A percentile compares a stretch with the other conserved stretches of the same genome.
Conservation (phyloP, 2,888 invertebrate species). For the Seladonia tumulorum region DNA sequence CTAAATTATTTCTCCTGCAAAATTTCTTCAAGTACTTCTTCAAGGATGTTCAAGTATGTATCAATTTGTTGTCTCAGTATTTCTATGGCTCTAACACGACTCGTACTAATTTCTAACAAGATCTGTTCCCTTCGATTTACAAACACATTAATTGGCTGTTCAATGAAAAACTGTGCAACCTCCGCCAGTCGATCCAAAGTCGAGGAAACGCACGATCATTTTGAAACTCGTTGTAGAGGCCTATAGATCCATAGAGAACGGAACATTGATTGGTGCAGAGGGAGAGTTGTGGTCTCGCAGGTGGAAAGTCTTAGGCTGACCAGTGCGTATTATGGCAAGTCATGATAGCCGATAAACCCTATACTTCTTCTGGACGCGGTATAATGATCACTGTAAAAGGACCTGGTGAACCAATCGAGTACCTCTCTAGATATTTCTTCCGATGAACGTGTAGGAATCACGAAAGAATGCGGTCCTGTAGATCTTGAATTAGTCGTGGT, state of each 20-base stretch:
- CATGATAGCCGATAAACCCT: constrained; percentile 69
- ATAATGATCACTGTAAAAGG: constrained; percentile 61
- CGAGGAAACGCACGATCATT: neutral
- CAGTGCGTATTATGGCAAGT: constrained; percentile 62
- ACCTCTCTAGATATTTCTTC: constrained; percentile 36
- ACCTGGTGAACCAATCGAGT: constrained; percentile 36
- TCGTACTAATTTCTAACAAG: neutral
- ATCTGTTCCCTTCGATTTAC: neutral
- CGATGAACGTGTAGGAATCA: constrained; percentile 17
- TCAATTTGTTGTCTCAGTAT: neutral
- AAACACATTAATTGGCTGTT: neutral
- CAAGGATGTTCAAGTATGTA: no score
- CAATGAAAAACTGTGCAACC: neutral
- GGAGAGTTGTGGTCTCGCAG: constrained; percentile 58
- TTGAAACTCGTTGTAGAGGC: constrained; percentile 20
- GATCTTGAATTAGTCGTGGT: constrained; percentile 10
- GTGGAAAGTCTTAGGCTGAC: constrained; percentile 63
- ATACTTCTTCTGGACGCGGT: constrained; percentile 54
- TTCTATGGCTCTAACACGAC: neutral
- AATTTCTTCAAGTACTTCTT: no score
- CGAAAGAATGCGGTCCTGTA: constrained; percentile 1
- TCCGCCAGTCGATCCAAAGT: neutral
- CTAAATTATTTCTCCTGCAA: neutral
- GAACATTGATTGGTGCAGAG: constrained; percentile 57
- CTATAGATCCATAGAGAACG: constrained; percentile 34